Evolutionary conservation across 2,113 vertebrate species (phyloP).

Genomic region (Malaclemys terrapin): DNA sequence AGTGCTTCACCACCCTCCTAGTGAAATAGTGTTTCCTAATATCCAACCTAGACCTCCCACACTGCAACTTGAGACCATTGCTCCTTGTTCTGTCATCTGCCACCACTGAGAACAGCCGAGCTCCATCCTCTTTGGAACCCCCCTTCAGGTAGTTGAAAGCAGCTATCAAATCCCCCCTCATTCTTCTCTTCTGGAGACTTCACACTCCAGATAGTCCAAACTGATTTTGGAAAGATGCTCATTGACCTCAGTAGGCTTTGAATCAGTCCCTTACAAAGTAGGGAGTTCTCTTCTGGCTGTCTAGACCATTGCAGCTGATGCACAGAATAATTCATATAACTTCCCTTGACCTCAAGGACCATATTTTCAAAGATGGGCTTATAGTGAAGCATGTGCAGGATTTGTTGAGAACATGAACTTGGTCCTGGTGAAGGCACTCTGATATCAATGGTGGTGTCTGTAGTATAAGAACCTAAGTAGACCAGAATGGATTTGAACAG

Average conservation of each 20-base stretch:
- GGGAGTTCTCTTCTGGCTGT: background rate
- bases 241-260: background rate
- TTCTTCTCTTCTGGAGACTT: no score
- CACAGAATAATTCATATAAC: background rate
- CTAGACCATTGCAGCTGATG: background rate
- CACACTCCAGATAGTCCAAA: background rate
- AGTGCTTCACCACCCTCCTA: no score
- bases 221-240: background rate
- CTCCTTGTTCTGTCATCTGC: no score
- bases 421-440: background rate
- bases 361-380: rapidly evolving
- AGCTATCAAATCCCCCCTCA: no score
- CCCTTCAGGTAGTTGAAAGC: no score
- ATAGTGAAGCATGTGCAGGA: rapidly evolving
- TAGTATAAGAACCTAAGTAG: rapidly evolving
- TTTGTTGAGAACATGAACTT: background rate
- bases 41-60: no score
- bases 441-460: rapidly evolving
- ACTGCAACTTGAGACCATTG: no score
- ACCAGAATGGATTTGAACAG: background rate
- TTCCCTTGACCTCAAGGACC: rapidly evolving
- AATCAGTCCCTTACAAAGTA: background rate
- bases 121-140: no score
- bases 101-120: no score
- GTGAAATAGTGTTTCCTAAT: no score